Percentiles rank a stretch among this genome's conserved stretches.
Conservation (phyloP, 2,113 vertebrate genomes). For the Ophiodon elongatus region DNA sequence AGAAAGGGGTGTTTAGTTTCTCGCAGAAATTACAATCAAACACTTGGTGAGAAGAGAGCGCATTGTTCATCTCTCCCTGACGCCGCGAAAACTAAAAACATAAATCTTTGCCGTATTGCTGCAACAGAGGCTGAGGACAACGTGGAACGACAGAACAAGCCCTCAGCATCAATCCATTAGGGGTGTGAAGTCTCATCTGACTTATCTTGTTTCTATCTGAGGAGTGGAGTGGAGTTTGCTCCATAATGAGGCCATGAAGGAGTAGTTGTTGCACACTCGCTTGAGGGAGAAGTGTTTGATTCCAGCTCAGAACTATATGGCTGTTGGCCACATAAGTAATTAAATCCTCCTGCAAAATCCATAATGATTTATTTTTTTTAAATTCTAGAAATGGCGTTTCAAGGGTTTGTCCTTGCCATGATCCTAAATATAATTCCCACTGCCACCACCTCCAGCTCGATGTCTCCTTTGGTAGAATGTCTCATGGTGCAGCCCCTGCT, state of each 20-base stretch:
- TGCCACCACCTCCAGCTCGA: not conserved
- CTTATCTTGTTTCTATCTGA: conserved; percentile 53
- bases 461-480: conserved; percentile 6
- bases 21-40: conserved; percentile 26
- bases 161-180: conserved; percentile 28
- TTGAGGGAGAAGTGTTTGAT: conserved; percentile 45
- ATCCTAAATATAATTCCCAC: conserved; percentile 2
- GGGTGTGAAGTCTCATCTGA: conserved; percentile 40
- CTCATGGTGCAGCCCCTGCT: conserved; percentile 1
- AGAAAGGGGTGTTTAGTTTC: not conserved
- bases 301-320: conserved; percentile 40
- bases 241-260: conserved; percentile 70
- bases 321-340: conserved; percentile 45
- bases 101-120: not conserved
- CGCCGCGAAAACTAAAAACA: not conserved
- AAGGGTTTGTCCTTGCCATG: conserved; percentile 15
- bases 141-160: not conserved
- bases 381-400: not conserved
- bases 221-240: conserved; percentile 38
- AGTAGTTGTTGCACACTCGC: conserved; percentile 48
- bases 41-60: not conserved
- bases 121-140: conserved; percentile 25
- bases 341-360: conserved; percentile 35
- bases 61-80: not conserved
- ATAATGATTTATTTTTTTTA: conserved; percentile 20